These are phyloP conservation scores for Xiphydria camelus DNA, from an alignment of 2,888 invertebrate genomes.

Conservation along the genomic window DNA sequence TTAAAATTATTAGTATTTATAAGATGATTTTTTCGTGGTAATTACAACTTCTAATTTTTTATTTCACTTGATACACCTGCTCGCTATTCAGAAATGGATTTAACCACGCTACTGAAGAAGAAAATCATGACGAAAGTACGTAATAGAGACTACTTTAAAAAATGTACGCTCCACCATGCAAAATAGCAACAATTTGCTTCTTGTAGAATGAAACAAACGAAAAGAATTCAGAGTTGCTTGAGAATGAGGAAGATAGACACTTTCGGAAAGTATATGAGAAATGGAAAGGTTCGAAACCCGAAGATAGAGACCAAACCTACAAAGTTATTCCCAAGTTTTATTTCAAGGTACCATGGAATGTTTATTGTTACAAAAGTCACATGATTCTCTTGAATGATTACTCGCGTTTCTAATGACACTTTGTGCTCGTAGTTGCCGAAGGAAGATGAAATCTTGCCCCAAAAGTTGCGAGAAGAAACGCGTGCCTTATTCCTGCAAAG, in stretches of 20 bases:
- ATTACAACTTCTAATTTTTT: no score
- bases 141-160: not conserved
- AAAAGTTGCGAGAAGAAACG: slow-evolving; percentile 86
- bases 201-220: slow-evolving; percentile 2
- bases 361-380: not conserved
- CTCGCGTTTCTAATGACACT: no score
- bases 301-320: slow-evolving; percentile 59
- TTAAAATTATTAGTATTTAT: no score
- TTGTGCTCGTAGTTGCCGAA: slow-evolving; percentile 74
- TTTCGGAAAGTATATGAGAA: slow-evolving; percentile 62
- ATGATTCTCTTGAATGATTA: slow-evolving; percentile 3
- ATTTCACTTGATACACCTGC: no score
- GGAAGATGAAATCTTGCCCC: slow-evolving; percentile 74
- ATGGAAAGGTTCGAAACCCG: slow-evolving; percentile 60
- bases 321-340: slow-evolving; percentile 76
- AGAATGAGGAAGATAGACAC: slow-evolving; percentile 61
- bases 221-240: slow-evolving; percentile 54
- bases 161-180: not conserved
- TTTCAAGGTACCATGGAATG: slow-evolving; percentile 59
- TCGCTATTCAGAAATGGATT: no score
- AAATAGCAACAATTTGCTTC: not conserved
- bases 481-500: slow-evolving; percentile 85
- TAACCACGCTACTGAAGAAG: no score
- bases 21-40: no score
- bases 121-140: no score